Evolutionary conservation across 1,140 invertebrate species (phyloP).

Genomic region (Lordiphosa stackelbergi): DNA sequence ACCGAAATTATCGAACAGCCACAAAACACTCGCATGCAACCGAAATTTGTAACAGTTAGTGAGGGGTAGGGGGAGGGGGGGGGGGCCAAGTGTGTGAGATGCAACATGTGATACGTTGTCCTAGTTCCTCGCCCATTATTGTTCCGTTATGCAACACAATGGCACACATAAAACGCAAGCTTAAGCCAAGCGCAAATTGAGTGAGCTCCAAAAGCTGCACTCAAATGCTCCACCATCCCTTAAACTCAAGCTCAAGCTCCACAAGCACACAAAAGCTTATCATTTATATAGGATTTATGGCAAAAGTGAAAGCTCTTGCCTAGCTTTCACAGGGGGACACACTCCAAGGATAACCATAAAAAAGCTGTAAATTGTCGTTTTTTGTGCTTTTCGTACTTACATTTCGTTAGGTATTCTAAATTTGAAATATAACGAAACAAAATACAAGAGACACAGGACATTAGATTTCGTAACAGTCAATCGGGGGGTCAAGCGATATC

Average conservation of each 20-base stretch:
- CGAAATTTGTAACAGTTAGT: slow-evolving; percentile 5
- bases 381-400: slow-evolving; percentile 49
- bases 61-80: not conserved
- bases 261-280: not conserved
- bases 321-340: not conserved
- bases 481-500: slow-evolving; percentile 15
- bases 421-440: slow-evolving; percentile 60
- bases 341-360: not conserved
- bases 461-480: slow-evolving; percentile 38
- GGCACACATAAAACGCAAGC: slow-evolving; percentile 60
- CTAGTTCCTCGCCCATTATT: slow-evolving; percentile 68
- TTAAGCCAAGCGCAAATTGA: slow-evolving; percentile 14
- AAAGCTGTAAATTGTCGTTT: slow-evolving; percentile 6
- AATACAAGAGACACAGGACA: slow-evolving; percentile 60
- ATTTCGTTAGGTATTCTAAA: slow-evolving; percentile 59
- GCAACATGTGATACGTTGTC: slow-evolving; percentile 73
- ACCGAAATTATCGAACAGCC: slow-evolving; percentile 26
- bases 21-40: slow-evolving; percentile 4
- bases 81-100: slow-evolving; percentile 36
- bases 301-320: slow-evolving; percentile 6
- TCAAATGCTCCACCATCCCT: not conserved
- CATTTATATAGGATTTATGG: slow-evolving; percentile 11
- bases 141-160: slow-evolving; percentile 72
- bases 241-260: slow-evolving; percentile 14
- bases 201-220: slow-evolving; percentile 9